Evolutionary conservation across 2,888 invertebrate species (phyloP), one percentile per base, ranked within the genome.

Genomic region (Dendrolimus pini): DNA sequence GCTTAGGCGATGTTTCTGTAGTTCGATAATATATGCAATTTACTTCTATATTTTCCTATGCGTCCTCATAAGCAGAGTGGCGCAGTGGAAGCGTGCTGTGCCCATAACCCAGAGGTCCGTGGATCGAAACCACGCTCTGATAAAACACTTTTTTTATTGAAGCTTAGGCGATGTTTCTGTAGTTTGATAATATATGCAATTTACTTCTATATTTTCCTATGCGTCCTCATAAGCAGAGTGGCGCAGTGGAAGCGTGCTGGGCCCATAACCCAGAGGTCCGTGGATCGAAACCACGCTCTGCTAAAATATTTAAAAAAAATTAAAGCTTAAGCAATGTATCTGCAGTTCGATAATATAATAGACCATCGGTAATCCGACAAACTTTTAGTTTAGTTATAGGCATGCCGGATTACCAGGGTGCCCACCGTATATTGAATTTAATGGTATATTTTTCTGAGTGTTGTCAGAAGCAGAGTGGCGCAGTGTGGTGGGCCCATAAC

Each of bases 21-120:
- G 18, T 18, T 18, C 2, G 18, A 18, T 18, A 6, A 8, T 41
- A 9, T 41, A 41, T 41, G 6, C 7, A 7, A 18, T 41, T 41
- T 13, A 12, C 1, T 8, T 1, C 41, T 54, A n/a, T 41, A 10
- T n/a, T 55, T 55, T 9, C n/a, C 55, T 7, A 42, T 12, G 13
- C 6, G 0, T 54, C 13, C 1, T 18, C 54, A 13, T n/a, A 60
- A 94, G 94, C 94, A 94, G 94, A 94, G 94, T 94, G 94, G 94
- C 94, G 94, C 94, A 94, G 94, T 93, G 94, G 94, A 94, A 93
- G 94, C 94, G 94, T 94, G 94, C 94, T 94, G 94, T 94, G 94
- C 94, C 94, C 94, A 94, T 94, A 94, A 95, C 94, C 95, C 95
- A 96, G 95, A 96, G 95, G 94, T 96, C 95, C 95, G 95, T 95